Conservation (phyloP, 2,113 vertebrate species). For the Chlorodrepanis virens region DNA sequence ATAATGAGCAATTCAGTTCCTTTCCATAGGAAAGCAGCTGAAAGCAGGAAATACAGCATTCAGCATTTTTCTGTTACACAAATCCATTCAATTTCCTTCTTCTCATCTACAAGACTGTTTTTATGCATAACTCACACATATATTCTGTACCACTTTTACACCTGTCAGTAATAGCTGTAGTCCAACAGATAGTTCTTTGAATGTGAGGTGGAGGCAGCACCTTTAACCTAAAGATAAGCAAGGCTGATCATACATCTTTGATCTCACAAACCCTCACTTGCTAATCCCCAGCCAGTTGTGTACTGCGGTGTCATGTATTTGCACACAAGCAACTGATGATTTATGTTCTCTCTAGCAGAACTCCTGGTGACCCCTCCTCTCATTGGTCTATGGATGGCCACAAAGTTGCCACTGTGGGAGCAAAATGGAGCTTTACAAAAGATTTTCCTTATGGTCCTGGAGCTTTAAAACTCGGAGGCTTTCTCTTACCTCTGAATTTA, state of each 20-base stretch:
- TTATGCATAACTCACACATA: background rate
- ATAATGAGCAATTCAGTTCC: background rate
- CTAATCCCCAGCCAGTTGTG: background rate
- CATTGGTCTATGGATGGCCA: background rate
- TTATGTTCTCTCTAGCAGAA: background rate
- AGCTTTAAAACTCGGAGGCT: background rate
- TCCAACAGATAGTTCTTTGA: background rate
- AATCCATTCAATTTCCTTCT: background rate
- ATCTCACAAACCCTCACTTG: background rate
- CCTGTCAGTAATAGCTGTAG: background rate
- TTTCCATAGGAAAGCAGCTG: background rate
- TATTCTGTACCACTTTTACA: background rate
- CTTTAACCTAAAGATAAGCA: background rate
- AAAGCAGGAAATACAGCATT: background rate
- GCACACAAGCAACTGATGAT: background rate
- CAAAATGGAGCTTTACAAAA: background rate
- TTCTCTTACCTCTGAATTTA: background rate
- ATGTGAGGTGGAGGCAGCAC: background rate
- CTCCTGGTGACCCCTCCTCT: background rate
- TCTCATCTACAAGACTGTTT: background rate
- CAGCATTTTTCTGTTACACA: background rate
- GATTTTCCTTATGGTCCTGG: background rate
- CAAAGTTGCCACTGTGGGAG: background rate
- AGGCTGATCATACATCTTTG: background rate
- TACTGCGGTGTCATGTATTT: background rate